Base-by-base conservation (phyloP, 2,888 invertebrate species). In the Agonopterix alstromeriana region DNA sequence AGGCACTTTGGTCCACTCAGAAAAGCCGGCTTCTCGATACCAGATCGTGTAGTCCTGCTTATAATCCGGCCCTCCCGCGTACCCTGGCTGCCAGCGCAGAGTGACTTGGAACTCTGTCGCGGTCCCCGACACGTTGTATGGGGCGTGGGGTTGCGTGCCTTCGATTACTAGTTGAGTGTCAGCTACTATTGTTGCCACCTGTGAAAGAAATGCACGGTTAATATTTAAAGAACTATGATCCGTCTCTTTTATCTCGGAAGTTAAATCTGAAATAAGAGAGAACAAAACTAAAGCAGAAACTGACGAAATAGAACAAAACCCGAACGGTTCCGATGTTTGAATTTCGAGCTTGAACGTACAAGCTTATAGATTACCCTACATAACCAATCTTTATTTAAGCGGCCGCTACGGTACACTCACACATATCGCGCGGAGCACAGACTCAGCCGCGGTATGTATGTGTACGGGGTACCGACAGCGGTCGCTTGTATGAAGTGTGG, bases 81-180 rank as follows among this genome's bases (percentile, higher is more conserved):
- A 96, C 2, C 97, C 98, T 9, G 98, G 98, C 78, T 97, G 90
- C 98, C 98, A 98, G 56, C 93, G 93, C 50, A 98, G 89, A 47
- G 95, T 95, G 52, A 98, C 97, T 53, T 96, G 93, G 80, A 97
- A 97, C 84, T 97, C 95, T 0, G 94, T 95, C 42, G 97, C 94
- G 44, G 94, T 93, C 40, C 96, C 97, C 27, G 96, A 94, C 52
- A 98, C 93, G 85, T 98, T 98, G 90, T 97, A 97, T 0, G 98
- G 98, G 42, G 98, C 98, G 86, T 98, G 98, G 10, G 98, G 98
- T 70, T 98, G 97, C 10, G 98, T 98, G 54, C 97, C 97, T 84
- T 97, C 96, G 60, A 97, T 95, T 61, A 97, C 95, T 53, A 97
- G 89, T 76, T 96, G 96, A 46, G 97, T 96, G 59, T 95, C 93